Evolutionary conservation across 2,888 invertebrate species (phyloP), one percentile per base, ranked within the genome.

Genomic region (Sclerodermus sp.): DNA sequence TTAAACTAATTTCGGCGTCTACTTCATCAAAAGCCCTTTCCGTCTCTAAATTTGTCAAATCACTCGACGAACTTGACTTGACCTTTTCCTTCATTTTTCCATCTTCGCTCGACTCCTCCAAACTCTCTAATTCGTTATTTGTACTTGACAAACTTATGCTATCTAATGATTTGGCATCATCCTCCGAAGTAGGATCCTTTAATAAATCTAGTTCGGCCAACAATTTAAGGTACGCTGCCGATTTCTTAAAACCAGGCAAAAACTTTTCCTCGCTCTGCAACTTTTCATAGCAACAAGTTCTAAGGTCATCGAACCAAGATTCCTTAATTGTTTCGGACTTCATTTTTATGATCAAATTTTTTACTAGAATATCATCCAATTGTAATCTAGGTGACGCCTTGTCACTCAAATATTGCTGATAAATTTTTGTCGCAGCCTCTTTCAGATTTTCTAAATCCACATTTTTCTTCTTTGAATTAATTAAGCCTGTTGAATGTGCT

Each of bases 221-320:
- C 49, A 91, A 80, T 67, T 86, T 87, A 4, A 87, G 79, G 70
- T 91, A 91, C 1, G 84, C 81, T 50, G 82, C 79, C 54, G 86
- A 86, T 58, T 83, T 82, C 55, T 86, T 84, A 74, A 91, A 91
- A 0, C 84, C 81, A 1, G 85, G 85, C 45, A 86, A 78, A 70
- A 83, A 87, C 48, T 82, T 81, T 18, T 85, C 83, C 47, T 88
- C 85, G 40, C 75, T 81, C 67, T 83, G 79, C 17, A 78, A 53
- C 69, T 79, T 87, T 64, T 86, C 86, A 55, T 86, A 86, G 23
- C 90, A 84, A 46, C 84, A 84, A 54, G 84, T 81, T 77, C 93
- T 90, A 14, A 92, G 84, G 54, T 90, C 89, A 72, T 95, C 93
- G 76, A 96, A 96, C 84, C 93, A 91, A 1, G 83, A 81, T 50